Base-by-base conservation (phyloP, 2,113 vertebrate species). In the Galbula dea region DNA sequence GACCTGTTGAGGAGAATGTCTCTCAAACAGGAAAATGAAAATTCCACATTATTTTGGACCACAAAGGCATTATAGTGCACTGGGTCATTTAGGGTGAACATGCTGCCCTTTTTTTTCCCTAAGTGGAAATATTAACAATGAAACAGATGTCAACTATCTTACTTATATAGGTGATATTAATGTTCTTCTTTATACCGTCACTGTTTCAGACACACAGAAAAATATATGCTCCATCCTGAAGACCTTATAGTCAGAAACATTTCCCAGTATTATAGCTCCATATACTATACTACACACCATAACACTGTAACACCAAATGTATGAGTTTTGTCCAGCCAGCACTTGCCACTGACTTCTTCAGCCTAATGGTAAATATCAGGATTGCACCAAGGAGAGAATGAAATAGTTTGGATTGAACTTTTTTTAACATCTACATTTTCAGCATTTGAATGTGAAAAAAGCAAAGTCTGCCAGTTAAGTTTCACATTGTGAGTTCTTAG, bases 11-110 rank as follows among this genome's bases (percentile, higher is more conserved):
- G 36, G 12, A 82, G 45, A 90, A 87, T 24, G 27, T 79, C 12
- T 88, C 20, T 77, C 43, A 84, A 86, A 57, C 10, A 90, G 88
- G 85, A 93, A 92, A 75, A 82, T 79, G 63, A 95, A 88, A 90
- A 87, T 69, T 94, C 24, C 20, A 6, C 3, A 1, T 54, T 51
- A 82, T 89, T 94, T 88, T 71, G 45, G 52, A 86, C 21, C 19
- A 83, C 43, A 73, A 54, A 88, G 21, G 19, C 63, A 67, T 83
- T 74, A n/a, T 49, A 76, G 71, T 74, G 49, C 54, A 57, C 41
- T n/a, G 41, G 45, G 66, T 95, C 67, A 68, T 93, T 75, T 86
- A 75, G 52, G 90, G 95, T 86, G 66, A 95, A 73, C 32, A 63
- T 7, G 5, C 12, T 23, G 30, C 3, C 11, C 5, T 16, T 74